Conservation (phyloP, 1,140 invertebrate species). For the Berghia stephanieae region DNA sequence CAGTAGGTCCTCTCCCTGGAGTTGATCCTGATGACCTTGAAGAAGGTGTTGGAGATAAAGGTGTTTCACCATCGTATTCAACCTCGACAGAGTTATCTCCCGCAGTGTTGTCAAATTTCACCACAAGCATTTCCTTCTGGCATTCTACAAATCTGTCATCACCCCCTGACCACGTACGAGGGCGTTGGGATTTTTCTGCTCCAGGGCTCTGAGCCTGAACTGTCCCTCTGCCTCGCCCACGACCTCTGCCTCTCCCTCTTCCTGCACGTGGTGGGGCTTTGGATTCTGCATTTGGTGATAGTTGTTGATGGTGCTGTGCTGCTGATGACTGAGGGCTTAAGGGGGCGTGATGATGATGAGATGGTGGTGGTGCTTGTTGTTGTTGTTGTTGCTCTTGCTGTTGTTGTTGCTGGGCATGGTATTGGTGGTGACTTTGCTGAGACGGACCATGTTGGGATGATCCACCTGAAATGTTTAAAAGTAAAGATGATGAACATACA, state of each 20-base stretch:
- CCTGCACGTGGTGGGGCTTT: conserved; percentile 41
- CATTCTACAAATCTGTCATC: conserved; percentile 52
- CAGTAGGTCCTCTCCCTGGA: conserved; percentile 22
- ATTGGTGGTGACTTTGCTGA: too few relatives aligned
- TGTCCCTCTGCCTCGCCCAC: conserved; percentile 36
- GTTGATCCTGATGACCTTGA: background rate
- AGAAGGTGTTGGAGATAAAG: background rate
- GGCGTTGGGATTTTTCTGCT: conserved; percentile 38
- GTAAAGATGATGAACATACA: too few relatives aligned
- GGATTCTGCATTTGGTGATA: background rate
- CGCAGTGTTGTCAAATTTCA: conserved; percentile 54
- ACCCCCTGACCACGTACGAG: conserved; percentile 44
- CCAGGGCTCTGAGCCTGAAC: conserved; percentile 29
- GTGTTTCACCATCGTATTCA: conserved; percentile 47
- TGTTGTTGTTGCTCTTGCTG: background rate
- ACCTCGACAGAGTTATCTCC: conserved; percentile 48
- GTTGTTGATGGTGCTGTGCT: conserved; percentile 2
- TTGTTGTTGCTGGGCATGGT: background rate
- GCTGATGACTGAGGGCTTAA: too few relatives aligned
- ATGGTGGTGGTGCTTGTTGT: background rate
- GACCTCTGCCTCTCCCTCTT: conserved; percentile 48
- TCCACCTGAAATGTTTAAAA: too few relatives aligned
- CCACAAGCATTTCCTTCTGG: conserved; percentile 50
- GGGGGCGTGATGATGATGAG: too few relatives aligned
- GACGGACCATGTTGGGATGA: too few relatives aligned